These are phyloP conservation scores for Catharus bicknelli DNA, from an alignment of 2,113 vertebrate genomes.

Conservation along the genomic window DNA sequence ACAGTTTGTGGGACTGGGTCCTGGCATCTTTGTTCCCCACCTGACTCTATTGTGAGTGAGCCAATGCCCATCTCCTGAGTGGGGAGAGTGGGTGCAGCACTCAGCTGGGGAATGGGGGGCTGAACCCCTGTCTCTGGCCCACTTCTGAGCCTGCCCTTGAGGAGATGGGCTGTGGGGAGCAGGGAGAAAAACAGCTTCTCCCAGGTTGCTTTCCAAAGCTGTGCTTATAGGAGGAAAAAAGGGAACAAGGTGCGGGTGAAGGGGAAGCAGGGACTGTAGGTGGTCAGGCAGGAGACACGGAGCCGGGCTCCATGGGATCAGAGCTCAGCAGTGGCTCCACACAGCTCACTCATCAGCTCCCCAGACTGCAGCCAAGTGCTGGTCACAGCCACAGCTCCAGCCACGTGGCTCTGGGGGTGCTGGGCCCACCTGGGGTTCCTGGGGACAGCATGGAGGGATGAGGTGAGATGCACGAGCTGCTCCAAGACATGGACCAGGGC, in stretches of 20 bases:
- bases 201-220: background rate
- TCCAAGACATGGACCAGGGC: background rate
- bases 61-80: background rate
- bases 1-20: background rate
- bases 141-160: background rate
- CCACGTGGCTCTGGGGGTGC: background rate
- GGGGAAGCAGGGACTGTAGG: background rate
- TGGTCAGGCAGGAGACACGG: background rate
- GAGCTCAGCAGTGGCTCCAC: background rate
- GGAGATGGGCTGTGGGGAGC: background rate
- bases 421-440: background rate
- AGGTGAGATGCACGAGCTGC: fast-evolving
- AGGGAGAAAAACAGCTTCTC: background rate
- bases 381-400: background rate
- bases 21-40: background rate
- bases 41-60: background rate
- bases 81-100: background rate
- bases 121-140: background rate
- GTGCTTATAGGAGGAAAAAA: background rate
- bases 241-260: background rate
- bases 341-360: background rate
- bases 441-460: background rate
- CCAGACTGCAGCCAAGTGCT: background rate
- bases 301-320: background rate
- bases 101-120: fast-evolving